Conservation (phyloP, 2,888 invertebrate genomes). For the Oegoconia quadripuncta region DNA sequence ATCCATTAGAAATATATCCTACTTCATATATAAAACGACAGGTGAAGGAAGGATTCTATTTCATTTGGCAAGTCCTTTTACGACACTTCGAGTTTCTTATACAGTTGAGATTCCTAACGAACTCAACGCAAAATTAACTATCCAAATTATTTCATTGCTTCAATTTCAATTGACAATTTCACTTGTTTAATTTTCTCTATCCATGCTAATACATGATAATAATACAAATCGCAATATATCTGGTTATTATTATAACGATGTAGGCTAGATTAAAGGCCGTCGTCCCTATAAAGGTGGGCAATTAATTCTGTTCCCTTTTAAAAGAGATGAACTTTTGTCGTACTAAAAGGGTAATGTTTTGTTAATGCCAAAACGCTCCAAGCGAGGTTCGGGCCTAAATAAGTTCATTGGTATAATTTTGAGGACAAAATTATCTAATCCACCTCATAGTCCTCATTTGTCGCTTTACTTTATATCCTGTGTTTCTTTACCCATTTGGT, state of each 20-base stretch:
- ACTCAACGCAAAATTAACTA: too few relatives aligned
- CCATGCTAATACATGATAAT: slow-evolving; percentile 5
- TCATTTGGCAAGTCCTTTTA: too few relatives aligned
- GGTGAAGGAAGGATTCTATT: too few relatives aligned
- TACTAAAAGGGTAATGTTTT: slow-evolving; percentile 43
- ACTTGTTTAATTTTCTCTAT: too few relatives aligned
- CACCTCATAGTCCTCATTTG: slow-evolving; percentile 15
- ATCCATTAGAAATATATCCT: too few relatives aligned
- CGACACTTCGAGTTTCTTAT: too few relatives aligned
- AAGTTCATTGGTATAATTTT: slow-evolving; percentile 26
- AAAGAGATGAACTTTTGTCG: slow-evolving; percentile 39
- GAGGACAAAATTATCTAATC: slow-evolving; percentile 29
- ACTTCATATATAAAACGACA: too few relatives aligned
- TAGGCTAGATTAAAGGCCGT: slow-evolving; percentile 23
- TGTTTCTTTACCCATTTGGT: background rate
- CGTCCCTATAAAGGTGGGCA: slow-evolving; percentile 27
- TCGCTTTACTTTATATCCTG: slow-evolving; percentile 1
- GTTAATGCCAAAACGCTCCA: slow-evolving; percentile 40
- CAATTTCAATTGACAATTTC: too few relatives aligned
- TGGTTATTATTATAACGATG: slow-evolving; percentile 10
- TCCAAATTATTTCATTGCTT: too few relatives aligned
- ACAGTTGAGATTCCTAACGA: too few relatives aligned
- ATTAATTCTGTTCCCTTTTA: slow-evolving; percentile 41
- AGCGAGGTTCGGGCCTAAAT: slow-evolving; percentile 31
- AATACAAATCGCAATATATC: slow-evolving; percentile 7